Evolutionary conservation across 2,888 invertebrate genomes (phyloP).

Genomic region (Erannis defoliaria): DNA sequence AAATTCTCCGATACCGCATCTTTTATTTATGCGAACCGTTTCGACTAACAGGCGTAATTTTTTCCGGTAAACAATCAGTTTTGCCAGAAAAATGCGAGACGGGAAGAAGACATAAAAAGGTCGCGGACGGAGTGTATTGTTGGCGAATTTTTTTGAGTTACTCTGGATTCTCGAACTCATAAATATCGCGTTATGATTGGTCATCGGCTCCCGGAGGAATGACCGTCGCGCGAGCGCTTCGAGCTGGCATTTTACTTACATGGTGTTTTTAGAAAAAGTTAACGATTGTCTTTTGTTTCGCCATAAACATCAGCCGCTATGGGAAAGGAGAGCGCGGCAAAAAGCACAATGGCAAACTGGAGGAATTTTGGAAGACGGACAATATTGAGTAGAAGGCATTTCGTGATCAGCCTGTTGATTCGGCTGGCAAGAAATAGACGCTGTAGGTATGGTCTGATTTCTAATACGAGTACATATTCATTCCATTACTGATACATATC

Average conservation of each 20-base stretch:
- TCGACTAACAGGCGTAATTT: slow-evolving; percentile 85
- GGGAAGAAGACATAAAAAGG: slow-evolving; percentile 82
- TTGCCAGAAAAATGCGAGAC: slow-evolving; percentile 84
- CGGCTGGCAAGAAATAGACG: slow-evolving; percentile 31
- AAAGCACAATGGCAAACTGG: slow-evolving; percentile 45
- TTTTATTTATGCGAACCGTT: slow-evolving; percentile 82
- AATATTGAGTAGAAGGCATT: slow-evolving; percentile 47
- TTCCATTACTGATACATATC: no score
- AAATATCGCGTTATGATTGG: slow-evolving; percentile 80
- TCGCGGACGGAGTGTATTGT: slow-evolving; percentile 58
- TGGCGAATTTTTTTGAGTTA: slow-evolving; percentile 66
- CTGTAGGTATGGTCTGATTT: neutral
- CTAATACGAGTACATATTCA: no score
- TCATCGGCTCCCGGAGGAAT: slow-evolving; percentile 56
- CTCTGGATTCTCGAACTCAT: slow-evolving; percentile 59
- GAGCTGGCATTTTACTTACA: slow-evolving; percentile 34
- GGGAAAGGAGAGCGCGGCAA: slow-evolving; percentile 45
- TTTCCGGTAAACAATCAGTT: slow-evolving; percentile 86
- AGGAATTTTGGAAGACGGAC: slow-evolving; percentile 42
- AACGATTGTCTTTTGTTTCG: slow-evolving; percentile 44
- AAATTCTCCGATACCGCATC: slow-evolving; percentile 80
- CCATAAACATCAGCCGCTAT: slow-evolving; percentile 51
- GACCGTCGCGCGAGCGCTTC: slow-evolving; percentile 48
- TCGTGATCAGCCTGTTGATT: slow-evolving; percentile 30
- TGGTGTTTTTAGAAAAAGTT: slow-evolving; percentile 53